Evolutionary conservation across 92 coral and sea anemone species (phyloP), one percentile per base, ranked within the genome.

Genomic region (Actinernus sp.): DNA sequence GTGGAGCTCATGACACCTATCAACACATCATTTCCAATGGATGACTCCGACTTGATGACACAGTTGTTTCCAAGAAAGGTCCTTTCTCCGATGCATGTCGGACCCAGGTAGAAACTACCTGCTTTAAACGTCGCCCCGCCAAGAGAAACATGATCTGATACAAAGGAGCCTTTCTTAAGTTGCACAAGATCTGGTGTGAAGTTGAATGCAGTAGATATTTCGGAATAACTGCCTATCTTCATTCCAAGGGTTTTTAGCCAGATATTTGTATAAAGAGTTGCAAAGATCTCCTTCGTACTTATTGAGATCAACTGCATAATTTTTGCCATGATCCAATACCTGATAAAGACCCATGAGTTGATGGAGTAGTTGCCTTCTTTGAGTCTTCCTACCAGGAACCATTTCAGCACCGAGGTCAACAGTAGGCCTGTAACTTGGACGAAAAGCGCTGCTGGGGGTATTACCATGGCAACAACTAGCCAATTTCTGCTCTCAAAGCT

Each of bases 181-280:
- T 31, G 24, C 34, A 58, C 24, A 11, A 58, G 26, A 0, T 58
- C 65, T 5, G 65, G 65, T 11, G 34, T 25, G 22, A 58, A 58
- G 29, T 58, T 58, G 49, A 58, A 58, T 44, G 46, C 65, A 11
- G 46, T 58, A 7, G 65, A 31, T 16, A 58, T 18, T 24, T 58
- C 65, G 1, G 41, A 44, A 11, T 23, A 16, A 11, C 18, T 18
- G 17, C 49, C 65, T 11, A 58, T 28, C 16, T 34, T 21, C 65
- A 58, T n/a, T 10, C 65, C 65, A 21, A 58, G 41, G 21, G 65
- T 4, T 34, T 36, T 58, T 34, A 58, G 18, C 65, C 65, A 58
- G 8, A 58, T 20, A 16, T 58, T 58, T 14, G 65, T 58, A 28
- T 58, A 58, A 3, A 58, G 47, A 12, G 65, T 58, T 3, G 47